phyloP scores from a whole-genome alignment of 2,888 invertebrate genomes.

The Unio pictorum region DNA sequence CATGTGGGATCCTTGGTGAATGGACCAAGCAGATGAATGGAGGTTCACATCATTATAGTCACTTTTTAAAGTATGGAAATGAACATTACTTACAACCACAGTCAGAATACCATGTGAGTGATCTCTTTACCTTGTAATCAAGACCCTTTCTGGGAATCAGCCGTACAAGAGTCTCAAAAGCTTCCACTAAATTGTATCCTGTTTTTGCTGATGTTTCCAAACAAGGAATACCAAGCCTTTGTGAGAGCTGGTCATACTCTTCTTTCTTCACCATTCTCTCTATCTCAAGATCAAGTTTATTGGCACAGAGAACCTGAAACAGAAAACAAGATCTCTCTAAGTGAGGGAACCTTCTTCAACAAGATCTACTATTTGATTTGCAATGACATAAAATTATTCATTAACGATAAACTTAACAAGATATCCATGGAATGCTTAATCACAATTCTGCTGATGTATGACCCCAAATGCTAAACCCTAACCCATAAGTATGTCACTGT shows the following conservation, averaged over 20 bases:
- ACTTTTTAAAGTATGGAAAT: too few species aligned
- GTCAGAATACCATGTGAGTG: neutral
- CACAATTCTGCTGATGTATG: too few species aligned
- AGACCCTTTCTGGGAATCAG: constrained; percentile 44
- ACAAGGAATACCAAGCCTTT: constrained; percentile 60
- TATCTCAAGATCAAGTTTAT: constrained; percentile 61
- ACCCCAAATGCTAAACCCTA: too few species aligned
- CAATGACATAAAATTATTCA: too few species aligned
- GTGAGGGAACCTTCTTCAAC: neutral
- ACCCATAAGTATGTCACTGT: too few species aligned
- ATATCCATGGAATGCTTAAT: too few species aligned
- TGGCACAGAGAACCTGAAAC: constrained; percentile 55
- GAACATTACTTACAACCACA: neutral
- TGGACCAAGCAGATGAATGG: too few species aligned
- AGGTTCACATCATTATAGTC: too few species aligned
- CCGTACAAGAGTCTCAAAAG: constrained; percentile 48
- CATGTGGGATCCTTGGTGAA: too few species aligned
- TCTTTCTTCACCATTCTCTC: constrained; percentile 48
- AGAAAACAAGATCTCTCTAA: neutral
- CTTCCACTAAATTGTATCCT: constrained; percentile 39
- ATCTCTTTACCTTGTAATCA: constrained; percentile 48
- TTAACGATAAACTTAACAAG: too few species aligned
- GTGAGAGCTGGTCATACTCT: constrained; percentile 65
- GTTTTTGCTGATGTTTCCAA: constrained; percentile 61
- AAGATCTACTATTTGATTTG: neutral